A percentile compares a stretch with the other conserved stretches of the same genome.
These are phyloP conservation scores for Tetheella fluctuosa DNA, from an alignment of 2,888 invertebrate genomes.

Conservation along the genomic window DNA sequence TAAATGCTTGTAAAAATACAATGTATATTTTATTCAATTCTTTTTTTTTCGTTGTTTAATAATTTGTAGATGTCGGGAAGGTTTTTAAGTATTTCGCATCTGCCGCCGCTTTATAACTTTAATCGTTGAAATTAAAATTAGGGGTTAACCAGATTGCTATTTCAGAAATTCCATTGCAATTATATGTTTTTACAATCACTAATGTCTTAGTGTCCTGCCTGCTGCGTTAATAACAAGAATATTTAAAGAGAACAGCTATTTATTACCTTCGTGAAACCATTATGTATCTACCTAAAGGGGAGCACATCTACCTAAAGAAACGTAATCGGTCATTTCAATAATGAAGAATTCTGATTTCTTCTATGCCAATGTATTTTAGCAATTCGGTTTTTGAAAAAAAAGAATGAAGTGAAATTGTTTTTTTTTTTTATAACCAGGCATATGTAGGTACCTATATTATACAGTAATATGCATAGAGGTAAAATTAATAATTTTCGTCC, in stretches of 20 bases:
- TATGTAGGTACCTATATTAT: no score
- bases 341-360: no score
- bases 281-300: no score
- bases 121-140: constrained; percentile 36
- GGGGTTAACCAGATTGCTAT: constrained; percentile 34
- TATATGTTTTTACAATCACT: constrained; percentile 9
- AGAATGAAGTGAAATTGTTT: no score
- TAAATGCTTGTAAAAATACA: constrained; percentile 54
- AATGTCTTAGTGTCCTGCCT: background rate
- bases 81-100: constrained; percentile 47
- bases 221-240: background rate
- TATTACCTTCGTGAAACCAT: background rate
- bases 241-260: background rate
- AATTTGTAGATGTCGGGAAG: constrained; percentile 26
- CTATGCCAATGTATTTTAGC: no score
- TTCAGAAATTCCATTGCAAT: constrained; percentile 20
- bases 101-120: constrained; percentile 30
- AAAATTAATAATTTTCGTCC: constrained; percentile 48
- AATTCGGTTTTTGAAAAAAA: no score
- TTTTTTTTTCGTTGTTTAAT: constrained; percentile 21
- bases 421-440: no score
- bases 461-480: constrained; percentile 16
- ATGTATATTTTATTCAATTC: constrained; percentile 38
- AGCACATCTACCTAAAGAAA: no score
- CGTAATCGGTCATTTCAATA: no score